A percentile compares a stretch with the other conserved stretches of the same genome.
These are phyloP conservation scores for Hepsetus odoe DNA, from an alignment of 2,113 vertebrate genomes.

Conservation along the genomic window DNA sequence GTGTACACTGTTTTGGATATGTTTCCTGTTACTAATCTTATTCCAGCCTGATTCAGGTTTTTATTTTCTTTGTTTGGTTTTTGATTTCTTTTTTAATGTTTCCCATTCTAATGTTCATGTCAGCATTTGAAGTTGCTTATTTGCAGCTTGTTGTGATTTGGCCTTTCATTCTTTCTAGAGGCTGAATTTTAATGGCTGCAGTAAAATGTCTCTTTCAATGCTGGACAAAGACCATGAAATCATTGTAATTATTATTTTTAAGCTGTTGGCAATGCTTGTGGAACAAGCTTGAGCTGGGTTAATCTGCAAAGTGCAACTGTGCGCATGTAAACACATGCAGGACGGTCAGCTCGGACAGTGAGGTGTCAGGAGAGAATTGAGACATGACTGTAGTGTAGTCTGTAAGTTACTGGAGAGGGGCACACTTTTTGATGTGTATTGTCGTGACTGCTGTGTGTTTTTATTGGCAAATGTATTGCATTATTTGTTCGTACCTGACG, in stretches of 20 bases:
- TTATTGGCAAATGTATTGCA: neutral
- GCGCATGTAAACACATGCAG: neutral
- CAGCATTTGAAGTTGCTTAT: slow-evolving; percentile 12
- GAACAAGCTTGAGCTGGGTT: neutral
- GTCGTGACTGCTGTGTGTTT: neutral
- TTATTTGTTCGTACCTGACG: neutral
- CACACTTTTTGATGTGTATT: slow-evolving; percentile 22
- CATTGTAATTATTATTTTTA: neutral
- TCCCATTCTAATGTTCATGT: neutral
- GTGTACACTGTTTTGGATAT: slow-evolving; percentile 63
- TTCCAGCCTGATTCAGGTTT: slow-evolving; percentile 46
- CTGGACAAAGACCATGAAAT: neutral
- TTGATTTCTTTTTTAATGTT: slow-evolving; percentile 7
- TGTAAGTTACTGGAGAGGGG: slow-evolving; percentile 39
- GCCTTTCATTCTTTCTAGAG: slow-evolving; percentile 23
- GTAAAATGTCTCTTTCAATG: slow-evolving; percentile 7
- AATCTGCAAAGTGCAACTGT: neutral
- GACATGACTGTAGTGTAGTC: slow-evolving; percentile 20
- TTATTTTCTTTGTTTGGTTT: slow-evolving; percentile 31
- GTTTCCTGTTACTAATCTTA: slow-evolving; percentile 56
- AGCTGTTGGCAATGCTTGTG: neutral
- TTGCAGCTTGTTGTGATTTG: slow-evolving; percentile 21
- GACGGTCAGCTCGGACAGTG: neutral
- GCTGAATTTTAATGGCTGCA: neutral
- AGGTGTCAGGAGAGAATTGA: slow-evolving; percentile 7